Percentiles rank a stretch among this genome's conserved stretches.
phyloP scores from a whole-genome alignment of 2,888 invertebrate genomes.

The Terebella lapidaria region DNA sequence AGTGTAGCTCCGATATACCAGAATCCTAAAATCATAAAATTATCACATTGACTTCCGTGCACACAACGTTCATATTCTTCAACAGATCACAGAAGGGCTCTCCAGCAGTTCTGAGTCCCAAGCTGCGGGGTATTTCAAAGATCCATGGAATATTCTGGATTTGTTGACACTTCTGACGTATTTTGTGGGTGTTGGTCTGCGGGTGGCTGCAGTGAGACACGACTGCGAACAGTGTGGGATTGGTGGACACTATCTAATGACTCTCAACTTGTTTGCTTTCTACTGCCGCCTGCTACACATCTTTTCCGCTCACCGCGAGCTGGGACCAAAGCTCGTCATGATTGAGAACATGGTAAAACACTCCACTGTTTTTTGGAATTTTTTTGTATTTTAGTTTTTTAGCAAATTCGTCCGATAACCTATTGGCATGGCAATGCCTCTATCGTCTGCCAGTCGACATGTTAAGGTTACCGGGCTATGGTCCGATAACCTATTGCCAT shows the following conservation, averaged over 20 bases:
- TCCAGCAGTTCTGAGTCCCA: slow-evolving; percentile 31
- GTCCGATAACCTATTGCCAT: no score
- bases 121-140: slow-evolving; percentile 41
- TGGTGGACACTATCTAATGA: slow-evolving; percentile 47
- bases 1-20: no score
- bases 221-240: slow-evolving; percentile 30
- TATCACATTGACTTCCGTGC: no score
- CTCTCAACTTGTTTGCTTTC: slow-evolving; percentile 49
- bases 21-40: no score
- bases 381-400: no score
- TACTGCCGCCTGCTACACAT: slow-evolving; percentile 49
- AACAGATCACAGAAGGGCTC: background rate
- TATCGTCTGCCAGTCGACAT: no score
- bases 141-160: slow-evolving; percentile 51
- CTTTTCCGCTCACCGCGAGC: slow-evolving; percentile 46
- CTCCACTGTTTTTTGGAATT: no score
- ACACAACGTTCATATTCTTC: no score
- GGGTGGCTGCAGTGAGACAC: slow-evolving; percentile 35
- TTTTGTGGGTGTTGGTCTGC: slow-evolving; percentile 39
- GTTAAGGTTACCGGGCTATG: no score
- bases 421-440: no score
- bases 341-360: slow-evolving; percentile 51
- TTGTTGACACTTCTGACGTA: slow-evolving; percentile 41
- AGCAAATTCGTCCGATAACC: no score
- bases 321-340: slow-evolving; percentile 53